Percentiles rank a stretch among this genome's conserved stretches.
Conservation (phyloP, 2,113 vertebrate species). For the Eublepharis macularius region DNA sequence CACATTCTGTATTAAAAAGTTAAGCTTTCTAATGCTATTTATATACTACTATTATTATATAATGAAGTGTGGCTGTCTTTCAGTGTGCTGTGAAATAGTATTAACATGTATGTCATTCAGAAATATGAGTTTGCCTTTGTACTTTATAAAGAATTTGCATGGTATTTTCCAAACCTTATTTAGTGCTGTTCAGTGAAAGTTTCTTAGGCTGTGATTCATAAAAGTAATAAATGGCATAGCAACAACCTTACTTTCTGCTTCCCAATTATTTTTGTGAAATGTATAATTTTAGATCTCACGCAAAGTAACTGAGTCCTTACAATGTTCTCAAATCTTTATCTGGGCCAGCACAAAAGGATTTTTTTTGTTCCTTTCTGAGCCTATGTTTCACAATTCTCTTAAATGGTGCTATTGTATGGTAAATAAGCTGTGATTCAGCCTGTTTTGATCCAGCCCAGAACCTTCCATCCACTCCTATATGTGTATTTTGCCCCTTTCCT, state of each 20-base stretch:
- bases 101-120: not conserved
- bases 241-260: not conserved
- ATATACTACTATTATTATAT: conserved; percentile 12
- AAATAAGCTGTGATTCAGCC: not conserved
- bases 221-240: not conserved
- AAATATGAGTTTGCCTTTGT: not conserved
- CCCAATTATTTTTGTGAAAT: not conserved
- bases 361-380: not conserved
- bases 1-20: conserved; percentile 33
- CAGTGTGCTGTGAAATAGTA: conserved; percentile 38
- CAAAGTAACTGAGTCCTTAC: not conserved
- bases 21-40: conserved; percentile 24
- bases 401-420: no score
- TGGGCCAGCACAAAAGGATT: not conserved
- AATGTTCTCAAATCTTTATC: not conserved
- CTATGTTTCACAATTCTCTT: not conserved
- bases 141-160: not conserved
- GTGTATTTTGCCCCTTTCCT: not conserved
- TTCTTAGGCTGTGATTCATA: not conserved
- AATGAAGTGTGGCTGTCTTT: conserved; percentile 48
- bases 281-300: not conserved
- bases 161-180: not conserved
- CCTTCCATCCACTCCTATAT: no score
- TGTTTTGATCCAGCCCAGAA: not conserved
- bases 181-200: not conserved